Evolutionary conservation across 1,140 invertebrate species (phyloP), one percentile per base, ranked within the genome.

Genomic region (Brachionus asplanchnoidis): DNA sequence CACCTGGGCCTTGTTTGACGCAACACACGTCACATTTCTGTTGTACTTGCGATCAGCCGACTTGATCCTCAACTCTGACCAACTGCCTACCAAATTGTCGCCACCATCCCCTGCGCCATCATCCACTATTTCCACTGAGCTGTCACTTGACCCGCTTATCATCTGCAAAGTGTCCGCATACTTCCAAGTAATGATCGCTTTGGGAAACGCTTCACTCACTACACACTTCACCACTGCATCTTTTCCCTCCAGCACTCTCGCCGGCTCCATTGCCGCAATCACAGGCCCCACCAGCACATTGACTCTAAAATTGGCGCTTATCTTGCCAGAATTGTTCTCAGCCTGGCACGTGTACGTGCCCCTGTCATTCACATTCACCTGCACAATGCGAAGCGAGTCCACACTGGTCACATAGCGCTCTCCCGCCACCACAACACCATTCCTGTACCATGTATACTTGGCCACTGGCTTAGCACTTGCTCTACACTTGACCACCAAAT

Each of bases 161-260:
- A 9, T 14, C 40, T 82, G 28, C 60, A 44, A 46, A 0, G 50
- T 65, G 26, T 82, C 79, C 11, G 79, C 79, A 40, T 65, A 82
- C 26, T 82, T 82, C 79, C 79, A 82, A 28, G 32, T 82, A 7
- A 82, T 82, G 28, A 17, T 0, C n/a, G 79, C 79, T 20, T 82
- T 82, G 20, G 79, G 79, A 65, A 82, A 82, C 5, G 79, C 79
- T 82, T 82, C 79, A 1, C 11, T n/a, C 11, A 82, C 79, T 17
- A 82, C 12, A 46, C 79, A 82, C 65, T 65, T 82, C 3, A 82
- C 7, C 2, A 42, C 40, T 20, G 53, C 53, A 3, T 68, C 36
- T 8, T 46, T 36, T 53, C 79, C 79, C 44, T 82, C 79, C 12
- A 65, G 5, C 8, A 82, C 79, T 23, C 26, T 23, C 9, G 66